Evolutionary conservation across 2,797 vertebrate genomes (phyloP), one percentile per base, ranked within the genome.

Genomic region (Mionectes olivaceus): DNA sequence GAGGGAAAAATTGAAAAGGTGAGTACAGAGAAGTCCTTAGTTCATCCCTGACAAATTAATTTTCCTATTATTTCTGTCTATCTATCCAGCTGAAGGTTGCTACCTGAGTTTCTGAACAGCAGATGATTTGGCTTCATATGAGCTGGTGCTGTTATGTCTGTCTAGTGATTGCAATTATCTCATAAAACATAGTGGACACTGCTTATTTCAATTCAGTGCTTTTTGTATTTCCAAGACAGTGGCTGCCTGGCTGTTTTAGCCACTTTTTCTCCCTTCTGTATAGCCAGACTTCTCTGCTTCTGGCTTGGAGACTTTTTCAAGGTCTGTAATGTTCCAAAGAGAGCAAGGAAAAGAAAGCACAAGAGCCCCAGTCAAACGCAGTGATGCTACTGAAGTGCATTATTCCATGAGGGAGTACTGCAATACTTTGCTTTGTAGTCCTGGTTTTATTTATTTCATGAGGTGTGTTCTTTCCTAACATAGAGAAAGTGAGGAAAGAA

Each of bases 401-500:
- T 47, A 19, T 47, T 57, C 33, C 33, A 28, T 4, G 47, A 41
- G 44, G 14, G 19, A 61, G 3, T 11, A 23, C 43, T 16, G 65
- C 32, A 25, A 13, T 10, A 9, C 13, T 60, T 50, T 11, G 35
- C 39, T 24, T 32, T 63, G 50, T 8, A 39, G 22, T 39, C 57
- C 46, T 23, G 18, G 1, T n/a, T 86, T 76, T 57, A 59, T 83
- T 81, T 68, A 46, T 74, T 52, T 56, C 50, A 6, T 3, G 28
- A 30, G 21, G 14, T 41, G 18, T 6, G 21, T 19, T 75, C 23
- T 35, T 63, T 69, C 64, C 32, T 3, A 9, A 9, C 7, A 18
- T 19, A 44, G 61, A 41, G 80, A 90, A 82, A 94, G 52, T 57
- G 88, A 82, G 74, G 78, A 83, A 84, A 30, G 39, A 32, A 79